Base-by-base conservation (phyloP, 1,140 invertebrate species). In the Temnothorax curvispinosus region DNA sequence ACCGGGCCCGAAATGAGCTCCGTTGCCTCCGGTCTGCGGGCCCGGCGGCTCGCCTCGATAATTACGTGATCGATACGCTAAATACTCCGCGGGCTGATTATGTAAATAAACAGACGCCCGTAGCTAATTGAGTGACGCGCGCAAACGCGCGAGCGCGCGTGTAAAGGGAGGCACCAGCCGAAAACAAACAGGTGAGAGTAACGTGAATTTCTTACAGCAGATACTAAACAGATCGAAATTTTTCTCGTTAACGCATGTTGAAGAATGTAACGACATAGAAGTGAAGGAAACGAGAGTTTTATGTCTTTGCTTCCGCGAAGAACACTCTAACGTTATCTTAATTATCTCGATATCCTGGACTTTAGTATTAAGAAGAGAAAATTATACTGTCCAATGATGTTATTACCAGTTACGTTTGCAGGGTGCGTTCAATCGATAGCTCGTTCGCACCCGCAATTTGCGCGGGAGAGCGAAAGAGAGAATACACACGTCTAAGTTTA, bases 41-140 rank as follows among this genome's bases (percentile, higher is more conserved):
- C 7, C 32, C 65, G 21, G 44, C 75, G 67, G 27, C 67, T 77
- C 77, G 65, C 74, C 27, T 18, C 47, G 84, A 90, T 91, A 92
- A 92, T 92, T 91, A 89, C 87, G 81, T 89, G 91, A 92, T 92
- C 87, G 84, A 92, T 89, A 92, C 69, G 74, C 81, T 92, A 92
- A 92, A 92, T 90, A 89, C 82, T 89, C 88, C 62, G 64, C 81
- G 67, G 76, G 60, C 88, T 76, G 88, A 90, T 91, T 88, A 90
- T 87, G 90, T 85, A 76, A 86, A 91, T 85, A 89, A 89, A 85
- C 85, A 81, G 89, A 81, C 69, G 89, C 85, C 74, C 88, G 60
- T 86, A 81, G 52, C 86, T 60, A 90, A 90, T 90, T 88, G 78
- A 69, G 82, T 87, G 64, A 88, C 54, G 7, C 64, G 41, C 27